phyloP scores from a whole-genome alignment of 2,888 invertebrate genomes.

The Acanthosepion pharaonis region DNA sequence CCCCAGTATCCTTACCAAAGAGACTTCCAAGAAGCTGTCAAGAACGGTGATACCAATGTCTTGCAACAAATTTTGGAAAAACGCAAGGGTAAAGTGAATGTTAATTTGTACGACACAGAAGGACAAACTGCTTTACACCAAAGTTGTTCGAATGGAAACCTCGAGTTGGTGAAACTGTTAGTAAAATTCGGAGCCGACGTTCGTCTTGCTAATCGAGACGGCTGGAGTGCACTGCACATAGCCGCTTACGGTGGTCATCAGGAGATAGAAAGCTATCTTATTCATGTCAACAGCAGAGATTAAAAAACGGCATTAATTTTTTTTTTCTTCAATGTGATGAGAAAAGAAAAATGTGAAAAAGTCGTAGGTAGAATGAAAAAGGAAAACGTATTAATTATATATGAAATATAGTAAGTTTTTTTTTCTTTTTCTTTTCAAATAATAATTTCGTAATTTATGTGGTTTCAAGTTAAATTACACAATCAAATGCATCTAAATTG shows the following conservation, averaged over 20 bases:
- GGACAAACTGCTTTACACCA: conserved; percentile 75
- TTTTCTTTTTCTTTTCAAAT: neutral
- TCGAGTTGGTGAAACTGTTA: conserved; percentile 75
- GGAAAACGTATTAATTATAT: neutral
- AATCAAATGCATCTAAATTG: too few relatives aligned
- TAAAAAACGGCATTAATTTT: neutral
- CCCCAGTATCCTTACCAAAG: conserved; percentile 64
- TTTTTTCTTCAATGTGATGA: neutral
- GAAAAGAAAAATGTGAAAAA: neutral
- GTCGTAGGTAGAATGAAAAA: neutral
- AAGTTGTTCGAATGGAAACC: conserved; percentile 73
- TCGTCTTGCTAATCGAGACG: conserved; percentile 74
- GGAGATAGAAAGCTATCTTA: conserved; percentile 71
- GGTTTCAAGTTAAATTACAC: too few relatives aligned
- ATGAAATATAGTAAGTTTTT: neutral
- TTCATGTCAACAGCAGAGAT: conserved; percentile 56
- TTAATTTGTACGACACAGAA: conserved; percentile 74
- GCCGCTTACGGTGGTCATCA: conserved; percentile 74
- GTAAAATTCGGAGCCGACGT: conserved; percentile 75
- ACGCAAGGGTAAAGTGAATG: conserved; percentile 71
- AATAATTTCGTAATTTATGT: too few relatives aligned
- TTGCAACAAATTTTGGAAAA: conserved; percentile 71
- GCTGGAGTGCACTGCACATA: conserved; percentile 74
- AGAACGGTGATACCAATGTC: conserved; percentile 70
- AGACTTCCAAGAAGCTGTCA: conserved; percentile 71